Base-by-base conservation (phyloP, 1,140 invertebrate species). In the Drosophila kurseongensis region DNA sequence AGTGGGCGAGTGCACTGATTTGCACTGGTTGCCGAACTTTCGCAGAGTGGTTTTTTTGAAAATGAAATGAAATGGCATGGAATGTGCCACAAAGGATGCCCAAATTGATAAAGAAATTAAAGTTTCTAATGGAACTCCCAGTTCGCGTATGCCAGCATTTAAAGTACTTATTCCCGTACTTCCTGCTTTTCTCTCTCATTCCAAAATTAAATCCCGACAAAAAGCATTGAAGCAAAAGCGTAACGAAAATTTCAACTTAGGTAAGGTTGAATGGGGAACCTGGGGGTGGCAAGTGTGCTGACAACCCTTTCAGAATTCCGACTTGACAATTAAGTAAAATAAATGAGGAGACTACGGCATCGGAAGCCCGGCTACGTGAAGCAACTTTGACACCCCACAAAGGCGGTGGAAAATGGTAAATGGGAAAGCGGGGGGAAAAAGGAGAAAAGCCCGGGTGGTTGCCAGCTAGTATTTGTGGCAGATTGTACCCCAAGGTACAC, bases 261-360 rank as follows among this genome's bases (percentile, higher is more conserved):
- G 38, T 45, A 38, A 35, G 72, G 42, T 8, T 16, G 36, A 41
- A 6, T 38, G 41, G 45, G 29, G 32, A 54, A 18, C 8, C 16
- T 7, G 42, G 47, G 32, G 44, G 27, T 23, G 35, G 45, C 32
- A 27, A 73, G 75, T 44, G 42, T 48, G 77, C 68, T 90, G 84
- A 80, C 80, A 89, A 80, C 85, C 85, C 85, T 90, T 88, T 88
- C 73, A 78, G 77, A 80, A 74, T 78, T 80, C 66, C 82, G 79
- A 84, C 84, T 88, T 88, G 84, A 88, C 84, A 88, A 88, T 88
- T 88, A 89, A 88, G 84, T 88, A 88, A 89, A 88, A 88, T 88
- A 88, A 88, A 88, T 88, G 84, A 88, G 80, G 68, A 84, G 76
- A 62, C 79, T 61, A 67, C 78, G 56, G 62, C 50, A 68, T 50